Conservation (phyloP, 2,888 invertebrate species). For the Mantis religiosa region DNA sequence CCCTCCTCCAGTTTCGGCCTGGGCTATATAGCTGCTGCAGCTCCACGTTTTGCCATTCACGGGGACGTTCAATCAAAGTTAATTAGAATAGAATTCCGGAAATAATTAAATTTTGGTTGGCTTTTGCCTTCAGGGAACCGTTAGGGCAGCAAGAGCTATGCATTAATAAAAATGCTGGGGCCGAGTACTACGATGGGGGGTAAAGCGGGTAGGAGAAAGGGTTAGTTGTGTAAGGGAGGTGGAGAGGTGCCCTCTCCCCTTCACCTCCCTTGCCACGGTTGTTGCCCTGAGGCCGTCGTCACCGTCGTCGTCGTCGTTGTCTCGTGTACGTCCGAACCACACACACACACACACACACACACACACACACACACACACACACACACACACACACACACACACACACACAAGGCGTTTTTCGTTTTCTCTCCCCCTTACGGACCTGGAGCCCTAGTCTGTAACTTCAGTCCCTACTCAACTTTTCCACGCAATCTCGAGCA, state of each 20-base stretch:
- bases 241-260: background rate
- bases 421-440: background rate
- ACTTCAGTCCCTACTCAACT: background rate
- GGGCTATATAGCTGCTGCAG: slow-evolving; percentile 1
- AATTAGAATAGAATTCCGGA: slow-evolving; percentile 36
- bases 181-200: background rate
- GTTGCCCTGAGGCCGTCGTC: slow-evolving; percentile 15
- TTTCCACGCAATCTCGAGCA: background rate
- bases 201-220: background rate
- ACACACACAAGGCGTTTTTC: background rate
- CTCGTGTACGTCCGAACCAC: slow-evolving; percentile 11
- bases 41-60: slow-evolving; percentile 30
- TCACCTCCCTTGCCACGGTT: slow-evolving; percentile 14
- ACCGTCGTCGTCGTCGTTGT: slow-evolving; percentile 8
- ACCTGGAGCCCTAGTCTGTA: background rate
- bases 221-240: background rate
- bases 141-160: slow-evolving; percentile 28
- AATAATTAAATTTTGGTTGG: slow-evolving; percentile 35
- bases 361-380: too few species aligned
- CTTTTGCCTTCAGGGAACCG: slow-evolving; percentile 30
- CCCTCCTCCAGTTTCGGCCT: background rate
- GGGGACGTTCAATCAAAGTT: slow-evolving; percentile 34
- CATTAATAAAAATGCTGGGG: slow-evolving; percentile 29
- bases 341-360: background rate
- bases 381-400: background rate